Percentiles rank a stretch among this genome's conserved stretches.
These are phyloP conservation scores for Uria aalge DNA, from an alignment of 2,113 vertebrate genomes.

Conservation along the genomic window DNA sequence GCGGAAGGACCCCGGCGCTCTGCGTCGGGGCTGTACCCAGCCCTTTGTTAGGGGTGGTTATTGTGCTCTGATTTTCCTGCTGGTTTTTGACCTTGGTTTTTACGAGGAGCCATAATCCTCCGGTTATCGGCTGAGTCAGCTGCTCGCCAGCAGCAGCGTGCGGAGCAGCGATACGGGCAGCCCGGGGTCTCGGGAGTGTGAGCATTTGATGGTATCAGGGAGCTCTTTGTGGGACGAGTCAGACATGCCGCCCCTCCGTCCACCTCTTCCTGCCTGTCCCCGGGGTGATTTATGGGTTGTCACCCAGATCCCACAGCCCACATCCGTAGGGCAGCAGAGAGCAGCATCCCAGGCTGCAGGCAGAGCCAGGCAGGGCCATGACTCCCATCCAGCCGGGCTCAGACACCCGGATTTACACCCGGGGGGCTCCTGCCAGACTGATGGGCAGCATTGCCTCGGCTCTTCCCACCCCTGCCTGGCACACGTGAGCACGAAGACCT, in stretches of 20 bases:
- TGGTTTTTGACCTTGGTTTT: background rate
- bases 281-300: background rate
- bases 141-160: background rate
- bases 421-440: background rate
- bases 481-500: background rate
- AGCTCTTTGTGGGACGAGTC: background rate
- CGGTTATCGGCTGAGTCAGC: background rate
- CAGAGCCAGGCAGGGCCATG: background rate
- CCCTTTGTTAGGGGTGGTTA: background rate
- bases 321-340: background rate
- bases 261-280: background rate
- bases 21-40: rapidly evolving
- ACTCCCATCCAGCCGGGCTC: background rate
- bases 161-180: background rate
- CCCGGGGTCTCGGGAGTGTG: rapidly evolving
- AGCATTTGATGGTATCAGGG: background rate
- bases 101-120: background rate
- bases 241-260: background rate
- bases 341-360: background rate
- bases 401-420: background rate
- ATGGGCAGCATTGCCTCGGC: background rate
- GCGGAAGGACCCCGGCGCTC: background rate
- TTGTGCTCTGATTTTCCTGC: background rate
- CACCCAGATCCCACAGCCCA: background rate
- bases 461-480: background rate